Conservation (phyloP, 2,888 invertebrate genomes). For the Labia minor region DNA sequence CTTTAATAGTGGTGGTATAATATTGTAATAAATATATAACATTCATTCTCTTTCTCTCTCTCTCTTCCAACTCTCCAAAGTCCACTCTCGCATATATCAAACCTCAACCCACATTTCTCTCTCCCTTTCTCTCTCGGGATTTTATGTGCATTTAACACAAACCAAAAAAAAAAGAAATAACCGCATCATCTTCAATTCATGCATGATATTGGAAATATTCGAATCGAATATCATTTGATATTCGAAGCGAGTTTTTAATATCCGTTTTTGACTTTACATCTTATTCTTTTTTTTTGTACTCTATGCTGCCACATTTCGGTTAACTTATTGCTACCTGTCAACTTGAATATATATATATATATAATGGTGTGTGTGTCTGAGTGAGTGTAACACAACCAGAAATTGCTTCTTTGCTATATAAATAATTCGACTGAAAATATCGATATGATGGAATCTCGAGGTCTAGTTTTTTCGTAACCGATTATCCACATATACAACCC, state of each 20-base stretch:
- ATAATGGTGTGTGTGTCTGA: background rate
- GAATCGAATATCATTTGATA: background rate
- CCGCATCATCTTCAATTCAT: too few relatives aligned
- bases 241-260: background rate
- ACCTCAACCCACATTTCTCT: too few relatives aligned
- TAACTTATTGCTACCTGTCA: slow-evolving; percentile 13
- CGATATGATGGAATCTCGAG: background rate
- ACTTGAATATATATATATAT: background rate
- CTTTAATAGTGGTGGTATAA: too few relatives aligned
- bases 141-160: background rate
- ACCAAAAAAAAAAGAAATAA: background rate
- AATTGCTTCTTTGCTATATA: background rate
- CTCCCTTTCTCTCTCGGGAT: background rate
- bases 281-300: background rate
- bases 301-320: background rate
- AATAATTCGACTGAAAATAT: background rate
- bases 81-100: too few relatives aligned
- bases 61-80: too few relatives aligned
- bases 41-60: too few relatives aligned
- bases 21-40: too few relatives aligned
- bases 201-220: background rate
- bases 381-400: background rate
- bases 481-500: background rate
- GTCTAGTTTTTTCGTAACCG: background rate
- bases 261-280: background rate